Evolutionary conservation across 2,888 invertebrate species (phyloP), one percentile per base, ranked within the genome.

Genomic region (Schizaphis graminum): DNA sequence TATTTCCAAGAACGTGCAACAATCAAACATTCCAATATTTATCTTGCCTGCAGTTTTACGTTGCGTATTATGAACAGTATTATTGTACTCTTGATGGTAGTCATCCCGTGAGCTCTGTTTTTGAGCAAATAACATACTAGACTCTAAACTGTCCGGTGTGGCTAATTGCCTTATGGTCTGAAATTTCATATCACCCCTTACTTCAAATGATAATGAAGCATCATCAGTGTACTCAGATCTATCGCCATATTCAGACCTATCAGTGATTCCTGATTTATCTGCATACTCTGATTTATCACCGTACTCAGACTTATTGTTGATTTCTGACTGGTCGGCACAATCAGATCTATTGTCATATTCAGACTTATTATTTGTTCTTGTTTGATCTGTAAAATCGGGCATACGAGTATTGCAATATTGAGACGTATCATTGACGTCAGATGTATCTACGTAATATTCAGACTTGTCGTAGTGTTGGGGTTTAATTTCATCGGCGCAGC

Each of bases 131-230:
- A 94, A 57, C 94, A 94, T 94, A 47, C 94, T 94, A 24, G 94
- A 94, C 21, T 94, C 94, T 21, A 94, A 8, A 24, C 94, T 94
- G n/a, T 94, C 94, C 1, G 94, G 94, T n/a, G 94, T 91, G 21
- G 94, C 94, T 49, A 94, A 67, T 90, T 94, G 94, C 56, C 94
- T 85, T 41, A 94, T 87, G 28, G 94, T 94, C 86, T 94, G 94
- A 61, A 94, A 94, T 61, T 84, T 90, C 84, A 11, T 44, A 35
- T 93, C 93, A 41, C n/a, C 21, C 26, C 89, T 44, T 4, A 49
- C 24, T 24, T 91, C 91, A 16, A 94, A 94, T 41, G 53, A 26
- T 26, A 86, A 2, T 13, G 90, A 94, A 21, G 87, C 41, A 1
- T 86, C 90, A n/a, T 94, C 91, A 1, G 61, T 61, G 3, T 87